phyloP scores from a whole-genome alignment of 2,113 vertebrate genomes.

The Ardeotis arabs region DNA sequence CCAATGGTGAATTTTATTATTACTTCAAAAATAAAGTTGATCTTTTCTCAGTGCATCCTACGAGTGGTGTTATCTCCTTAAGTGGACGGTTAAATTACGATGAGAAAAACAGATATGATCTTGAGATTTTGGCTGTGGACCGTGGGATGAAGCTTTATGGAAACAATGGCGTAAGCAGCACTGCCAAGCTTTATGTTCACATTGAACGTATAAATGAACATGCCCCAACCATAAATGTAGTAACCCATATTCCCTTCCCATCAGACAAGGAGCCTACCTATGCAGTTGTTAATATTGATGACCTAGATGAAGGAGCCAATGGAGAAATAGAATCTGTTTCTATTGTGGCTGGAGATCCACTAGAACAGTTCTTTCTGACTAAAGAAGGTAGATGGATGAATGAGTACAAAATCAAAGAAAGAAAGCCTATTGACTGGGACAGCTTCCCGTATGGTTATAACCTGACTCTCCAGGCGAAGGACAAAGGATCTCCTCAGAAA shows the following conservation, averaged over 20 bases:
- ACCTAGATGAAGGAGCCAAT: constrained; percentile 89
- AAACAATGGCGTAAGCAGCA: constrained; percentile 97
- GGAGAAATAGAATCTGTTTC: constrained; percentile 91
- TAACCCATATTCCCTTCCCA: constrained; percentile 80
- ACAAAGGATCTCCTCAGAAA: constrained; percentile 89
- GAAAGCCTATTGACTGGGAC: constrained; percentile 84
- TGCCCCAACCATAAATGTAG: constrained; percentile 82
- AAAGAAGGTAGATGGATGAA: constrained; percentile 83
- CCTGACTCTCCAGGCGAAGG: constrained; percentile 92
- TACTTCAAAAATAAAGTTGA: constrained; percentile 96
- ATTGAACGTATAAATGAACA: constrained; percentile 93
- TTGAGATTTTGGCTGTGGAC: constrained; percentile 95
- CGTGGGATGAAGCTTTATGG: constrained; percentile 98
- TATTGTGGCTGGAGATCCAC: constrained; percentile 88
- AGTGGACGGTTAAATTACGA: constrained; percentile 90
- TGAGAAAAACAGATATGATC: constrained; percentile 87
- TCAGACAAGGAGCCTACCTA: constrained; percentile 84
- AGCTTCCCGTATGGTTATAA: constrained; percentile 86
- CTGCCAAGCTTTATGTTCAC: constrained; percentile 94
- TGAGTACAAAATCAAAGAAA: constrained; percentile 87
- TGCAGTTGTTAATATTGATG: constrained; percentile 86
- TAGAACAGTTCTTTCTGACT: constrained; percentile 84
- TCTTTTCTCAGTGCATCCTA: constrained; percentile 94
- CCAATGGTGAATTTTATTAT: constrained; percentile 98
- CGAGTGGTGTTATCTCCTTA: constrained; percentile 92